Percentiles rank a stretch among this genome's conserved stretches.
phyloP scores from a whole-genome alignment of 2,797 vertebrate genomes.

The Tolypeutes matacus region DNA sequence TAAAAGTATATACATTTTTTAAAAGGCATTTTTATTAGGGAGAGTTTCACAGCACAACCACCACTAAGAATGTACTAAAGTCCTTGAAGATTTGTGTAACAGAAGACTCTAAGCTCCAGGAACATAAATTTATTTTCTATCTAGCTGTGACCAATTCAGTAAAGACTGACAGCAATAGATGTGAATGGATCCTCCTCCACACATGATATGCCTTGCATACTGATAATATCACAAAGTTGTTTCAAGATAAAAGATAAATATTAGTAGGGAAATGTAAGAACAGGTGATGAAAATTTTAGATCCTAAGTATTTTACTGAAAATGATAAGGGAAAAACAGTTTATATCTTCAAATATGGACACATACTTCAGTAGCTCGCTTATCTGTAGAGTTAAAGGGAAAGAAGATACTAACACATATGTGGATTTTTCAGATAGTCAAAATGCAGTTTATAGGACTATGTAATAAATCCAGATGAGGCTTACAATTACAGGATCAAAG shows the following conservation, averaged over 20 bases:
- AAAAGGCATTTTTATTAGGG: background rate
- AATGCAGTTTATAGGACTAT: constrained; percentile 44
- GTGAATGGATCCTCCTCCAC: background rate
- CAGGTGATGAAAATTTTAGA: constrained; percentile 7
- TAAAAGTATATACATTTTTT: background rate
- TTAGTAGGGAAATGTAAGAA: constrained; percentile 33
- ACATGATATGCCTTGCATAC: background rate
- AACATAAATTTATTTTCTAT: background rate
- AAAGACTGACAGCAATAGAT: background rate
- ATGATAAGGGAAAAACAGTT: constrained; percentile 51
- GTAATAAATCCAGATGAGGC: constrained; percentile 48
- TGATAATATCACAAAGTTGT: constrained; percentile 49
- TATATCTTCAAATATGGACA: constrained; percentile 68
- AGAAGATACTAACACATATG: constrained; percentile 52
- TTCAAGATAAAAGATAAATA: constrained; percentile 48
- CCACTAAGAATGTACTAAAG: background rate
- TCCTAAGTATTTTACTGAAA: constrained; percentile 11
- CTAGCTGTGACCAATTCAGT: background rate
- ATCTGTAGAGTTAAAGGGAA: constrained; percentile 36
- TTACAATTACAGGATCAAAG: constrained; percentile 4
- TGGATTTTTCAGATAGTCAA: constrained; percentile 45
- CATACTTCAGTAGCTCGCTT: constrained; percentile 62
- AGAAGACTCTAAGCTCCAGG: background rate
- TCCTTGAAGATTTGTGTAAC: background rate
- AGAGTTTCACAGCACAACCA: background rate